A percentile compares a stretch with the other conserved stretches of the same genome.
These are phyloP conservation scores for Proteles cristata DNA, from an alignment of 2,113 vertebrate species.

Conservation along the genomic window DNA sequence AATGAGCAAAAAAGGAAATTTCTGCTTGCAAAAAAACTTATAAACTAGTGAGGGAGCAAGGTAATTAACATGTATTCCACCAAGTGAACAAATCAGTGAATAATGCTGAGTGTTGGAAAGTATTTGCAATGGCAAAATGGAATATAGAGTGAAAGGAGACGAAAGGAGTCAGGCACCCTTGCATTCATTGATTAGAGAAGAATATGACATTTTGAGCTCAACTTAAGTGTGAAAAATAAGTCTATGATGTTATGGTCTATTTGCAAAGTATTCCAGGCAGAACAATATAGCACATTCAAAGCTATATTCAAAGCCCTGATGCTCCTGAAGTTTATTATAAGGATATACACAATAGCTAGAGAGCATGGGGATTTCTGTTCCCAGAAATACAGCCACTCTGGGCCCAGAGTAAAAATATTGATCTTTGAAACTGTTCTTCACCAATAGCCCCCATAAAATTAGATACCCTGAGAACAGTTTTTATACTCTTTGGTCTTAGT, in stretches of 20 bases:
- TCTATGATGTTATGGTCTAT: background rate
- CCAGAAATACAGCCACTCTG: background rate
- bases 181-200: background rate
- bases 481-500: background rate
- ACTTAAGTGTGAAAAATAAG: background rate
- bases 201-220: background rate
- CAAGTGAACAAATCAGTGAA: background rate
- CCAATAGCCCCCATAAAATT: background rate
- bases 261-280: background rate
- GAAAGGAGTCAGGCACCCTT: background rate
- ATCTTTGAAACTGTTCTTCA: background rate
- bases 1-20: background rate
- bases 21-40: background rate
- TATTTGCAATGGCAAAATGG: background rate
- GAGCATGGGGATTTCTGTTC: background rate
- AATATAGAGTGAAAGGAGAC: background rate
- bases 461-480: background rate
- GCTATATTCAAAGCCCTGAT: background rate
- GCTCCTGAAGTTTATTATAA: background rate
- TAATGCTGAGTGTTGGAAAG: background rate
- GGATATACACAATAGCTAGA: background rate
- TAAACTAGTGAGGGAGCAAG: background rate
- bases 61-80: background rate
- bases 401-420: background rate
- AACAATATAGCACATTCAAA: background rate